Evolutionary conservation across 2,797 vertebrate species (phyloP).

Genomic region (Gymnoscopelus braueri): DNA sequence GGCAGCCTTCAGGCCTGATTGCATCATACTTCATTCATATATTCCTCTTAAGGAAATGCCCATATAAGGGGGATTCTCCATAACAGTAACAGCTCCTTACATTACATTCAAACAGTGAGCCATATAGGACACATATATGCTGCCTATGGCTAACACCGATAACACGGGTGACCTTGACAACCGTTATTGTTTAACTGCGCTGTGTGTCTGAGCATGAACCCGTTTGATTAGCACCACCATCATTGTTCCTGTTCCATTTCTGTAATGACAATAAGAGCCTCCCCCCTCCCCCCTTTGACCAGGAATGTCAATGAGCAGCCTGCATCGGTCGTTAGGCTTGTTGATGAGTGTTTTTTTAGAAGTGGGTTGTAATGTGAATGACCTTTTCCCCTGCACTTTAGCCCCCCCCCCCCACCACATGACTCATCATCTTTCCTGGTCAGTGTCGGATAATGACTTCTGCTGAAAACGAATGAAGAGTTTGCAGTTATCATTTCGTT

Average conservation of each 20-base stretch:
- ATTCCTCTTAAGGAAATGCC: too few species aligned
- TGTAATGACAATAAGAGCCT: conserved; percentile 28
- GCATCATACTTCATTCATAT: too few species aligned
- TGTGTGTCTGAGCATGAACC: conserved; percentile 4
- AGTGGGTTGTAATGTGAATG: conserved; percentile 21
- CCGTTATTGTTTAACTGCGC: conserved; percentile 37
- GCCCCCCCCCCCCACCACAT: not conserved
- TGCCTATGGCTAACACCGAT: not conserved
- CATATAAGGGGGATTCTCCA: too few species aligned
- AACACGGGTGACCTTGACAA: conserved; percentile 27
- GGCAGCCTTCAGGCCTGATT: too few species aligned
- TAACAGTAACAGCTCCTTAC: too few species aligned
- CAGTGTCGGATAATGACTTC: conserved; percentile 27
- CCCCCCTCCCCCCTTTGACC: conserved; percentile 6
- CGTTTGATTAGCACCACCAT: too few species aligned
- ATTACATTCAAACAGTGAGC: too few species aligned
- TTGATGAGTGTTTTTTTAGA: conserved; percentile 30
- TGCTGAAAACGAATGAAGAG: conserved; percentile 27
- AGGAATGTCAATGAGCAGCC: conserved; percentile 34
- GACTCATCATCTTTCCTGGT: conserved; percentile 28
- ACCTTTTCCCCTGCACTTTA: conserved; percentile 28
- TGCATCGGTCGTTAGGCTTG: conserved; percentile 1
- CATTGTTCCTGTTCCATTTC: conserved; percentile 15
- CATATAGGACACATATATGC: too few species aligned
- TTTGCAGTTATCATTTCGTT: conserved; percentile 40